Percentiles rank a stretch among this genome's conserved stretches.
phyloP scores from a whole-genome alignment of 1,140 invertebrate genomes.

The Cotesia typhae region DNA sequence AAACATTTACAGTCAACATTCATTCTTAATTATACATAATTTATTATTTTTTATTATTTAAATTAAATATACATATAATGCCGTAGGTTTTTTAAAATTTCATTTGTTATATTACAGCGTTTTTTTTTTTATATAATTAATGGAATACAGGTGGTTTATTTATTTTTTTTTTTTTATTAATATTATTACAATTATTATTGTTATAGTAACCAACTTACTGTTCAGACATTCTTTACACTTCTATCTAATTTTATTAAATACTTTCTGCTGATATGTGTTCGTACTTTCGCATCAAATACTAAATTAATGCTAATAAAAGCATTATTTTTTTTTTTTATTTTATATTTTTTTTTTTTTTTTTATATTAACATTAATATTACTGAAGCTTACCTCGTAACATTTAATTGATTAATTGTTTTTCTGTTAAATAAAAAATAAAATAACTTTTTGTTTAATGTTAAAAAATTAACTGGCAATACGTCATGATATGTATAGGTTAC shows the following conservation, averaged over 20 bases:
- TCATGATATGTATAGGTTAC: constrained; percentile 4
- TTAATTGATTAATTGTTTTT: no score
- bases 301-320: not conserved
- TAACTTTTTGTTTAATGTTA: no score
- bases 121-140: constrained; percentile 19
- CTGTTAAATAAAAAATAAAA: no score
- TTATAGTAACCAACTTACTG: no score
- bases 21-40: constrained; percentile 38
- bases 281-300: not conserved
- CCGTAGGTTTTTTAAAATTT: constrained; percentile 34
- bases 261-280: not conserved
- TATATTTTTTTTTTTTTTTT: constrained; percentile 2
- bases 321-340: constrained; percentile 8
- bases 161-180: no score
- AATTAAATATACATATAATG: constrained; percentile 56
- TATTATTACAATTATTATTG: not conserved
- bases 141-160: constrained; percentile 11
- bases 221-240: no score
- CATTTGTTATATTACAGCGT: constrained; percentile 12
- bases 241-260: not conserved
- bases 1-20: constrained; percentile 66
- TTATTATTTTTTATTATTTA: constrained; percentile 57
- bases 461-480: not conserved
- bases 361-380: not conserved
- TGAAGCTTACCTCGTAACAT: no score